These are phyloP conservation scores for Ctenopoma kingsleyae DNA, from an alignment of 2,797 vertebrate genomes.

Conservation along the genomic window DNA sequence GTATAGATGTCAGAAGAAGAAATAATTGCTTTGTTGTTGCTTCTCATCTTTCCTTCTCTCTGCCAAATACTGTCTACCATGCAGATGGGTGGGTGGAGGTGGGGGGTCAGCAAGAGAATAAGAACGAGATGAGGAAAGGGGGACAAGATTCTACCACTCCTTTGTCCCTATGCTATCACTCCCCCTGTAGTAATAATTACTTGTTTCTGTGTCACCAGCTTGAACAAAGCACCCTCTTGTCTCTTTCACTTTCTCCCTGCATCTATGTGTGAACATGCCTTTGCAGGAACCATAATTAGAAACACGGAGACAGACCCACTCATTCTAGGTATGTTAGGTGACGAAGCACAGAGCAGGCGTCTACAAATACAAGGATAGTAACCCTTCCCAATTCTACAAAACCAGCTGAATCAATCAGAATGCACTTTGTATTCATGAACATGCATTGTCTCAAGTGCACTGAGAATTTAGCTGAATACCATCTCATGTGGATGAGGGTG, in stretches of 20 bases:
- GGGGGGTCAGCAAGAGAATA: neutral
- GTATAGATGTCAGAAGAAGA: slow-evolving; percentile 64
- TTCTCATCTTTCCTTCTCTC: slow-evolving; percentile 28
- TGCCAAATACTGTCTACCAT: slow-evolving; percentile 56
- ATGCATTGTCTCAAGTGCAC: slow-evolving; percentile 17
- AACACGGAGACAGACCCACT: slow-evolving; percentile 9
- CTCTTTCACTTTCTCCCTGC: slow-evolving; percentile 41
- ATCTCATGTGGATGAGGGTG: slow-evolving; percentile 4
- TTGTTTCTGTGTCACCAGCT: slow-evolving; percentile 64
- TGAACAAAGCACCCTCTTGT: slow-evolving; percentile 64
- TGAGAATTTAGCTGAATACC: slow-evolving; percentile 14
- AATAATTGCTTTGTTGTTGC: slow-evolving; percentile 75
- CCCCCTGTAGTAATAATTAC: slow-evolving; percentile 65
- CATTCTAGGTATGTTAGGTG: slow-evolving; percentile 25
- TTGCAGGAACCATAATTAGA: slow-evolving; percentile 61
- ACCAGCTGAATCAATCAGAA: slow-evolving; percentile 25
- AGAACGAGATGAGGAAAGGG: neutral
- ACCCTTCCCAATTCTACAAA: neutral
- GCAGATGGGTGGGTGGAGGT: neutral
- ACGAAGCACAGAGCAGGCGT: slow-evolving; percentile 2
- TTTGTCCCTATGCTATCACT: slow-evolving; percentile 23
- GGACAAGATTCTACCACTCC: slow-evolving; percentile 15
- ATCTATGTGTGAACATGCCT: slow-evolving; percentile 23
- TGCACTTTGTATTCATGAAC: slow-evolving; percentile 53
- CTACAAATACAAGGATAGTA: slow-evolving; percentile 14